Percentiles rank a stretch among this genome's conserved stretches.
Evolutionary conservation across 2,797 vertebrate species (phyloP).

Genomic region (Anolis apletophallus): DNA sequence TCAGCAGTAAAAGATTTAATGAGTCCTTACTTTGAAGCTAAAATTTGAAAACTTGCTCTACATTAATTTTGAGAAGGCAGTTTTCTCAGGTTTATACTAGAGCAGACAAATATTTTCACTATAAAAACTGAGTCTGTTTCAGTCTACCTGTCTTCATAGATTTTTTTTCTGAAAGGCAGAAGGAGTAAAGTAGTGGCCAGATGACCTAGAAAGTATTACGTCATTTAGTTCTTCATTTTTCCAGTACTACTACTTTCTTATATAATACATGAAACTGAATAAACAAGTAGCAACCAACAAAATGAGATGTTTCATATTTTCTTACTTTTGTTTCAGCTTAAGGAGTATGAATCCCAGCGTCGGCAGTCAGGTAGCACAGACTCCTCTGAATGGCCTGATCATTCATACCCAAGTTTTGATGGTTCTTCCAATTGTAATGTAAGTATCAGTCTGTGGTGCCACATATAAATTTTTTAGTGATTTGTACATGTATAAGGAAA

Average conservation of each 20-base stretch:
- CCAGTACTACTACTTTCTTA: background rate
- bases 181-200: background rate
- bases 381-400: conserved; percentile 89
- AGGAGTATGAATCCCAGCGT: conserved; percentile 96
- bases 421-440: conserved; percentile 95
- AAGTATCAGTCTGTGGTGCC: conserved; percentile 78
- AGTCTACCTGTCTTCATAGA: background rate
- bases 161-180: background rate
- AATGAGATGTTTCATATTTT: conserved; percentile 3
- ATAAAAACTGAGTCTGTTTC: background rate
- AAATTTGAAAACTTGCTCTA: background rate
- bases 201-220: background rate
- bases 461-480: conserved; percentile 4
- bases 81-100: background rate
- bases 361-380: conserved; percentile 85
- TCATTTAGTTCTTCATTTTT: background rate
- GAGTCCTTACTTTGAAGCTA: background rate
- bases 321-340: conserved; percentile 89
- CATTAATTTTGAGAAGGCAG: background rate
- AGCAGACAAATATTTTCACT: background rate
- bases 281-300: conserved; percentile 19
- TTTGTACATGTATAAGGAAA: background rate
- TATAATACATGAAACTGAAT: background rate
- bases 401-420: conserved; percentile 87
- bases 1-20: background rate